Base-by-base conservation (phyloP, 1,140 invertebrate species). In the Pristionchus pacificus region DNA sequence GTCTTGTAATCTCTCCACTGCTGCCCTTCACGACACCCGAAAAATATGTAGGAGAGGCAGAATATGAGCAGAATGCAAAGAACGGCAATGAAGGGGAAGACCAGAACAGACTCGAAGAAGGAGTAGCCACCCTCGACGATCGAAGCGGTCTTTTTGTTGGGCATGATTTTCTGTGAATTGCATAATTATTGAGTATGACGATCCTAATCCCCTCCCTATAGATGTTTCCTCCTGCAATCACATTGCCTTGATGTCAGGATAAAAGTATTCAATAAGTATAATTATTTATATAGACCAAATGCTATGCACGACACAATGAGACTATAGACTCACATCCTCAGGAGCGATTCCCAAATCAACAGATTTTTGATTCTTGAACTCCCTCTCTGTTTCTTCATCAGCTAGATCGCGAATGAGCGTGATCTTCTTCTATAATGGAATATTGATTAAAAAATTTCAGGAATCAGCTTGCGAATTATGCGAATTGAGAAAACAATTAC, bases 31-130 rank as follows among this genome's bases (percentile, higher is more conserved):
- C 70, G 70, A 19, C 65, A 28, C 29, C 70, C 70, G 55, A 71
- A 71, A 32, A 71, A 71, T 15, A 71, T 71, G 69, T 38, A 14
- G 28, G 64, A 69, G 19, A 71, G 31, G n/a, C 27, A 24, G 27
- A 71, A 38, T 2, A 71, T 28, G 28, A 71, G 67, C 13, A 71
- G 27, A 28, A 71, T 31, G 6, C 67, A 58, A 3, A 70, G 32
- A 62, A 71, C 70, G 10, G 29, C 29, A n/a, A 61, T 64, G 19
- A 71, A n/a, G 19, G 68, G 68, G 32, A 65, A 38, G 25, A 79
- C 78, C 68, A 80, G 55, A 49, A 83, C 73, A 32, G 68, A 83
- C 33, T 83, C 68, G 77, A 77, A 80, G 38, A 80, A 79, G 69
- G 74, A 74, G 55, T 72, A 64, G 14, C 65, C 55, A 29, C 10